Conservation (phyloP, 2,888 invertebrate genomes). For the Drosophila paranaensis region DNA sequence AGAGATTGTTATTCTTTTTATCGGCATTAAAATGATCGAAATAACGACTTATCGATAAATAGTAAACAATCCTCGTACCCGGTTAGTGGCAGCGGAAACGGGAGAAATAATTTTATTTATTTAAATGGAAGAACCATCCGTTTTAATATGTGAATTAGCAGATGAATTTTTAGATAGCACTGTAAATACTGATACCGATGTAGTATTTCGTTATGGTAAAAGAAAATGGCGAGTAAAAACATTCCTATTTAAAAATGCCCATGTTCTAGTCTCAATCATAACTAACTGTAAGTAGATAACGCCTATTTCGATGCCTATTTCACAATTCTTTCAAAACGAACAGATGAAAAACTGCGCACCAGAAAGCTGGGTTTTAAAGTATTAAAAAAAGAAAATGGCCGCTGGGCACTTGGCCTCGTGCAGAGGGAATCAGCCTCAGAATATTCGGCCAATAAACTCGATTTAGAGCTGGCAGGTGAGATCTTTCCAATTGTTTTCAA, state of each 20-base stretch:
- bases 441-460: constrained; percentile 22
- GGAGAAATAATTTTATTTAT: neutral
- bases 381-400: constrained; percentile 5
- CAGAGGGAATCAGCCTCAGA: constrained; percentile 3
- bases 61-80: neutral
- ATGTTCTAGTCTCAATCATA: constrained; percentile 13
- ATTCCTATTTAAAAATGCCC: constrained; percentile 14
- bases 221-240: constrained; percentile 34
- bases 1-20: no score
- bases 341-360: constrained; percentile 42
- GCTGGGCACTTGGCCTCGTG: constrained; percentile 17
- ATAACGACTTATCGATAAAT: constrained; percentile 4
- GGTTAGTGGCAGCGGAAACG: neutral
- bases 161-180: constrained; percentile 7
- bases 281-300: constrained; percentile 28
- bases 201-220: constrained; percentile 22
- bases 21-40: no score
- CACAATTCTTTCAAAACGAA: neutral
- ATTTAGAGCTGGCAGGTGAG: constrained; percentile 37
- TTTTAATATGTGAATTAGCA: constrained; percentile 45
- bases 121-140: constrained; percentile 15
- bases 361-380: constrained; percentile 45
- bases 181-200: neutral
- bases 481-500: constrained; percentile 62
- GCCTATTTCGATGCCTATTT: neutral